Conservation (phyloP, 2,797 vertebrate genomes). For the Steatocranus sp. region DNA sequence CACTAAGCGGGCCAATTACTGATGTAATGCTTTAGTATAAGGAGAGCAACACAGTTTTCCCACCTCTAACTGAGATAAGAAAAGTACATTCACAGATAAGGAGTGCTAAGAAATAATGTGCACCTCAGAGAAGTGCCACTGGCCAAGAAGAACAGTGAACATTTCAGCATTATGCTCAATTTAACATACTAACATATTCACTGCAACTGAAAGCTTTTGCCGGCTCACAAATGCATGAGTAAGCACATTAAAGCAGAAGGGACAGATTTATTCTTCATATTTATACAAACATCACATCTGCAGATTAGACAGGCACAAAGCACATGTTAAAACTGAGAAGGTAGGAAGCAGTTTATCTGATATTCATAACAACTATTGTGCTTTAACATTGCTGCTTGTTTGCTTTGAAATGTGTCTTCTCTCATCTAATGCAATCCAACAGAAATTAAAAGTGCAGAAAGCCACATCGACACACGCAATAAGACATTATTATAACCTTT, state of each 20-base stretch:
- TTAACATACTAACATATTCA: constrained; percentile 47
- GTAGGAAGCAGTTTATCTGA: neutral
- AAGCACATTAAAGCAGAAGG: constrained; percentile 12
- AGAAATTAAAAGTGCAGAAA: neutral
- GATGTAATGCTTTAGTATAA: constrained; percentile 9
- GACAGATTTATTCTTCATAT: constrained; percentile 44
- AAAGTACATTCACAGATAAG: constrained; percentile 36
- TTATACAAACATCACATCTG: constrained; percentile 43
- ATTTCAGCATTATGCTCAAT: constrained; percentile 35
- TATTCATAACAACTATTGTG: neutral
- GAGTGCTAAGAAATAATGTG: neutral
- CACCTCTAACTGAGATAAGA: constrained; percentile 20
- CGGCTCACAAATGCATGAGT: constrained; percentile 39
- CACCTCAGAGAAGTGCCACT: constrained; percentile 15
- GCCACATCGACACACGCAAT: neutral
- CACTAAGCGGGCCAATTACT: neutral
- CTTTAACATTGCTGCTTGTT: neutral
- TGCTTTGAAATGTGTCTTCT: neutral
- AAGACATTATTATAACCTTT: neutral
- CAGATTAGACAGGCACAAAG: constrained; percentile 31
- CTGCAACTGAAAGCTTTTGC: constrained; percentile 23
- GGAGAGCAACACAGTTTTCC: constrained; percentile 2
- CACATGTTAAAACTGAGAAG: constrained; percentile 7
- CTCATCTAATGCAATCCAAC: neutral
- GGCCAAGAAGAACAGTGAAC: constrained; percentile 19